Conservation (phyloP, 2,113 vertebrate species). For the Rhea pennata region DNA sequence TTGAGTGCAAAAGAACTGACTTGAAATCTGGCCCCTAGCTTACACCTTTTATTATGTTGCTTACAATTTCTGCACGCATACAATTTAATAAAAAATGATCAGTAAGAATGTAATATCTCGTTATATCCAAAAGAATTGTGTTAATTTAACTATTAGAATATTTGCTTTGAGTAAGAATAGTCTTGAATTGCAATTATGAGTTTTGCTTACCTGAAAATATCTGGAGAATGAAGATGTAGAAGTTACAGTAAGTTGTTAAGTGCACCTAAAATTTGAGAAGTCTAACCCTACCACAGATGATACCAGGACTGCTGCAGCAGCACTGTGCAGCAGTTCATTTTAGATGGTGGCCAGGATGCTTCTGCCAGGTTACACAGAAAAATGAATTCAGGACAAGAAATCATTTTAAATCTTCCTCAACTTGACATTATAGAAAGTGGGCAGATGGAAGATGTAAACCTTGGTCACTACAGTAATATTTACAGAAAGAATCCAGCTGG, state of each 20-base stretch:
- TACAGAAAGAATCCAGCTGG: not conserved
- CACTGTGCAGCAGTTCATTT: not conserved
- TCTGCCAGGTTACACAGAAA: not conserved
- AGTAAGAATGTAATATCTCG: not conserved
- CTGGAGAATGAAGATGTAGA: not conserved
- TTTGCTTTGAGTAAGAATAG: not conserved
- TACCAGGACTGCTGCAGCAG: not conserved
- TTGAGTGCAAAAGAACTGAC: not conserved
- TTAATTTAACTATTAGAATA: not conserved
- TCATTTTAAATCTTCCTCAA: not conserved
- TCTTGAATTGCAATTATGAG: not conserved
- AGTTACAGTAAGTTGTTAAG: not conserved
- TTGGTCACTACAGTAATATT: not conserved
- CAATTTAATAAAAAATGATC: not conserved
- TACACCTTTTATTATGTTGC: not conserved
- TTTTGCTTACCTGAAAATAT: not conserved
- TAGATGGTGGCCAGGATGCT: not conserved
- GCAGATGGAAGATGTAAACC: not conserved
- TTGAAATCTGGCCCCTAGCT: not conserved
- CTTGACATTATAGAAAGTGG: not conserved
- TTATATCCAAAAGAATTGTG: not conserved
- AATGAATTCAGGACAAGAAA: not conserved
- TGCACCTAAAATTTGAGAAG: not conserved
- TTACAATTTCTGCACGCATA: not conserved
- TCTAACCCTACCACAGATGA: not conserved